Percentiles rank a stretch among this genome's conserved stretches.
Conservation (phyloP, 2,113 vertebrate species). For the Herpetotheres cachinnans region DNA sequence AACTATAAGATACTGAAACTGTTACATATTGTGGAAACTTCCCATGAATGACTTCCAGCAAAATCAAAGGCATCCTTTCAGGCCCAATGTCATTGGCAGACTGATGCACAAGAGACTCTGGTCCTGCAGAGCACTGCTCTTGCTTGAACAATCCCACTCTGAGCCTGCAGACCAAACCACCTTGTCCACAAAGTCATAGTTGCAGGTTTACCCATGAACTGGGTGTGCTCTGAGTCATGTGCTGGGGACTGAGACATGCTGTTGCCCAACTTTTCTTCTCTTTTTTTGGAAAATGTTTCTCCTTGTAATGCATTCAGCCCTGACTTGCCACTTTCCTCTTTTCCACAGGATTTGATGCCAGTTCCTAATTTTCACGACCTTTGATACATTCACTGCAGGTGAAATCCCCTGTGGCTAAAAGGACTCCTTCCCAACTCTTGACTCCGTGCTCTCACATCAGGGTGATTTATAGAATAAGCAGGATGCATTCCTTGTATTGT, state of each 20-base stretch:
- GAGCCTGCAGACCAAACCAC: not conserved
- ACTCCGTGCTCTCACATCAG: not conserved
- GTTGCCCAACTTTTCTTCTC: not conserved
- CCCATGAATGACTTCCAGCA: not conserved
- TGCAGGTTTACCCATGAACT: not conserved
- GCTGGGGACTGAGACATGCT: not conserved
- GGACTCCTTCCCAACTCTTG: not conserved
- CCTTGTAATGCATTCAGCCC: not conserved
- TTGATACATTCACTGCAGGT: not conserved
- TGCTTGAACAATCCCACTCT: not conserved
- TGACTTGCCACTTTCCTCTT: not conserved
- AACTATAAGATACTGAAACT: not conserved
- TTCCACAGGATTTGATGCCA: not conserved
- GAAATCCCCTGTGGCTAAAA: not conserved
- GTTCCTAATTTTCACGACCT: not conserved
- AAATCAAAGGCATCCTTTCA: not conserved
- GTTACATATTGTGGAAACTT: not conserved
- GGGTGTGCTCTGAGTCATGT: accelerated
- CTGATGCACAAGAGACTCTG: not conserved
- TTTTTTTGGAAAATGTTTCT: not conserved
- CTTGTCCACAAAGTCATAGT: not conserved
- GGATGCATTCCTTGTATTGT: not conserved
- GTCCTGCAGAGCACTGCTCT: not conserved
- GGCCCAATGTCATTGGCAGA: not conserved
- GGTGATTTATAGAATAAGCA: not conserved